Conservation (phyloP, 2,113 vertebrate genomes). For the Vireo altiloquus region DNA sequence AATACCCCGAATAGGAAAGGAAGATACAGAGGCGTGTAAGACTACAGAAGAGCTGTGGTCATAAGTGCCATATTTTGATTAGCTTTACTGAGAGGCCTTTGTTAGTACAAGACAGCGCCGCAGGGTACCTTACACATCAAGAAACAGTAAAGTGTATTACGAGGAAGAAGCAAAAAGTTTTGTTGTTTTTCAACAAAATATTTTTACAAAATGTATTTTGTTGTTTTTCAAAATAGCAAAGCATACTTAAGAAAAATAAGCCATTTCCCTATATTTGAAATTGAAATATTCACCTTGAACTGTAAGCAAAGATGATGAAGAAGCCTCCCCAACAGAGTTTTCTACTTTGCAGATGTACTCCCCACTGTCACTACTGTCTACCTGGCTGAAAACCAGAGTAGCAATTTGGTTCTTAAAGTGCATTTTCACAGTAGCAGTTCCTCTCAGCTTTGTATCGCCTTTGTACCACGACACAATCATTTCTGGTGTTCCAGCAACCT, state of each 20-base stretch:
- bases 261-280: neutral
- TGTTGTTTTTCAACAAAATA: too few relatives aligned
- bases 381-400: slow-evolving; percentile 89
- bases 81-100: neutral
- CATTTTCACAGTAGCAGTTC: slow-evolving; percentile 85
- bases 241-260: neutral
- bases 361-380: slow-evolving; percentile 83
- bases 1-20: neutral
- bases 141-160: neutral
- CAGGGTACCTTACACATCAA: neutral
- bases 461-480: slow-evolving; percentile 98
- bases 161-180: neutral
- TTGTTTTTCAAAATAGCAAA: neutral
- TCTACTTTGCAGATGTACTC: slow-evolving; percentile 96
- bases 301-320: slow-evolving; percentile 83
- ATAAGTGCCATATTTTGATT: neutral
- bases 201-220: too few relatives aligned
- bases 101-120: neutral
- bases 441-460: slow-evolving; percentile 90
- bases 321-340: slow-evolving; percentile 85
- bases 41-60: neutral
- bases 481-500: slow-evolving; percentile 93
- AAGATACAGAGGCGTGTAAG: neutral
- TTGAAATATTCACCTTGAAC: slow-evolving; percentile 84
- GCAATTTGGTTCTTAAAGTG: slow-evolving; percentile 88